A percentile compares a stretch with the other conserved stretches of the same genome.
Conservation (phyloP, 2,888 invertebrate species). For the Acleris laterana region DNA sequence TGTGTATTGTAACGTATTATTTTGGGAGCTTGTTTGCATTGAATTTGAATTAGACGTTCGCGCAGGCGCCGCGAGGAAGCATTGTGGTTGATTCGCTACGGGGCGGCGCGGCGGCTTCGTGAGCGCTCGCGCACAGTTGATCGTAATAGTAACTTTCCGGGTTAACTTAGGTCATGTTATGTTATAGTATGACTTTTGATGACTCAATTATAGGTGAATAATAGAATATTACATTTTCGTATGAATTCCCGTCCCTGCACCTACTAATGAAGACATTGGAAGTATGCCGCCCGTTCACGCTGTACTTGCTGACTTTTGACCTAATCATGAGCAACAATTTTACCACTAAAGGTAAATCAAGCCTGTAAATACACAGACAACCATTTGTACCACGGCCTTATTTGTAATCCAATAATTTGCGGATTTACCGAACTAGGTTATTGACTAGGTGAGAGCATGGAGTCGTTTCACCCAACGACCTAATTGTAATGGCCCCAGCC, state of each 20-base stretch:
- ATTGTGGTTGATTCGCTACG: slow-evolving; percentile 72
- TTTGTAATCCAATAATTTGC: background rate
- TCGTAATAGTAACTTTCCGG: slow-evolving; percentile 39
- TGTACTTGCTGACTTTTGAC: too few relatives aligned
- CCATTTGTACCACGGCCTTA: background rate
- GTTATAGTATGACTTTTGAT: slow-evolving; percentile 2
- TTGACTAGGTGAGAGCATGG: slow-evolving; percentile 25
- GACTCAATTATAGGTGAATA: slow-evolving; percentile 4
- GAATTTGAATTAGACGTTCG: slow-evolving; percentile 39
- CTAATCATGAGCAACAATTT: too few relatives aligned
- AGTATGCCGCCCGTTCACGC: too few relatives aligned
- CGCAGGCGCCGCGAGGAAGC: slow-evolving; percentile 50
- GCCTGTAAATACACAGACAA: background rate
- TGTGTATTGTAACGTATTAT: background rate
- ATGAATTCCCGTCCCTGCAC: too few relatives aligned
- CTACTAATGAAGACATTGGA: too few relatives aligned
- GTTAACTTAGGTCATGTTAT: slow-evolving; percentile 62
- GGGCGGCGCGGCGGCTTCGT: slow-evolving; percentile 69
- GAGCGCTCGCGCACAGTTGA: slow-evolving; percentile 49
- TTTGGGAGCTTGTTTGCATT: slow-evolving; percentile 48
- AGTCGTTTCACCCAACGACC: slow-evolving; percentile 43
- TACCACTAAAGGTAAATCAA: background rate
- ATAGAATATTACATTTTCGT: background rate
- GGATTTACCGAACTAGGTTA: slow-evolving; percentile 9
- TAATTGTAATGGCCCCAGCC: slow-evolving; percentile 47